Percentiles rank a stretch among this genome's conserved stretches.
Evolutionary conservation across 1,140 invertebrate species (phyloP).

Genomic region (Drosophila gunungcola): DNA sequence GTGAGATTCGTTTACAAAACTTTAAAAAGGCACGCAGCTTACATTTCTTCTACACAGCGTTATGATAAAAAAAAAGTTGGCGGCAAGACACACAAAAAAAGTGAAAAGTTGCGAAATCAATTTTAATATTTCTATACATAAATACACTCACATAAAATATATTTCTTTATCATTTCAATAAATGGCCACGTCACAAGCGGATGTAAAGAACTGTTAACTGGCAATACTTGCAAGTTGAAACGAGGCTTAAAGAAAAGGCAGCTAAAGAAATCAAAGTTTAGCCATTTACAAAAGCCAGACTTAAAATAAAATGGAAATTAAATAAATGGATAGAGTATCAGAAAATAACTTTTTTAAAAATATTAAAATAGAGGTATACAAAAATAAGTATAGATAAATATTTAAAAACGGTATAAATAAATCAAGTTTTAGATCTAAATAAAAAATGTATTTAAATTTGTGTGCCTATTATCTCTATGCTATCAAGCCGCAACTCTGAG

Average conservation of each 20-base stretch:
- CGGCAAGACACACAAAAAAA: slow-evolving; percentile 24
- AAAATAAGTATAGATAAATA: background rate
- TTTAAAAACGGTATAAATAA: background rate
- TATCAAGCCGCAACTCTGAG: background rate
- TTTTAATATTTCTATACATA: slow-evolving; percentile 49
- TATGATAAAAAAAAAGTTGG: slow-evolving; percentile 60
- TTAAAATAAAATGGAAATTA: background rate
- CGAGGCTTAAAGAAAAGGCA: background rate
- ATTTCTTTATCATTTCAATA: slow-evolving; percentile 24
- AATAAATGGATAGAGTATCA: background rate
- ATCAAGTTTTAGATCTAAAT: no score
- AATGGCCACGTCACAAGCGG: slow-evolving; percentile 35
- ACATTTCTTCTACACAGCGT: slow-evolving; percentile 35
- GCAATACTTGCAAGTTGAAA: slow-evolving; percentile 9
- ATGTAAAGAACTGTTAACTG: slow-evolving; percentile 21
- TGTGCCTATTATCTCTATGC: no score
- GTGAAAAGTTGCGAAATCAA: slow-evolving; percentile 67
- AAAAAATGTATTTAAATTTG: no score
- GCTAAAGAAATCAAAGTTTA: background rate
- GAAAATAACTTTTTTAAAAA: background rate
- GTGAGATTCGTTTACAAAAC: slow-evolving; percentile 30
- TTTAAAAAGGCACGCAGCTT: slow-evolving; percentile 50
- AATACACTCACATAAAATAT: slow-evolving; percentile 19
- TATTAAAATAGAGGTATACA: no score
- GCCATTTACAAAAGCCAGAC: background rate